phyloP scores from a whole-genome alignment of 1,140 invertebrate species.

The Diploscapter pachys region DNA sequence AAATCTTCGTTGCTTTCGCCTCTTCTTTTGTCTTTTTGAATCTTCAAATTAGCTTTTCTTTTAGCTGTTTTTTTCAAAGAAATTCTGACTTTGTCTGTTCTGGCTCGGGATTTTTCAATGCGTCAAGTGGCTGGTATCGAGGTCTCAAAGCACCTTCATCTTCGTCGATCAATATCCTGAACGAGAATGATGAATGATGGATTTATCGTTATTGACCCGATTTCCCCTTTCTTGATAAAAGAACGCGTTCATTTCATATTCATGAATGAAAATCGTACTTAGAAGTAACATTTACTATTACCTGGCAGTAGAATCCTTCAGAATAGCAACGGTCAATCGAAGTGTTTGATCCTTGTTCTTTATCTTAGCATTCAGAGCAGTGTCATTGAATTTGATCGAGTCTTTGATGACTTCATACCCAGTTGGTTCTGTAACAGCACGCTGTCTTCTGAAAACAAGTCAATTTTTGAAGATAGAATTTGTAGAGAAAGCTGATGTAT shows the following conservation, averaged over 20 bases:
- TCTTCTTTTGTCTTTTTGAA: constrained; percentile 31
- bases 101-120: constrained; percentile 44
- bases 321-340: constrained; percentile 39
- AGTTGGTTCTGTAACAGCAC: constrained; percentile 30
- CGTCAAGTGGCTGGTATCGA: constrained; percentile 48
- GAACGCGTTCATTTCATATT: too few species aligned
- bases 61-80: constrained; percentile 10
- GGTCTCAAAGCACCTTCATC: constrained; percentile 39
- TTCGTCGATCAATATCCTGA: constrained; percentile 49
- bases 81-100: constrained; percentile 37
- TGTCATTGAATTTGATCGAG: constrained; percentile 52
- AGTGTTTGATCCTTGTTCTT: constrained; percentile 43
- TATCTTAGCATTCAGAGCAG: constrained; percentile 44
- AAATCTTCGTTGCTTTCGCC: constrained; percentile 17
- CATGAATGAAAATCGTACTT: too few species aligned
- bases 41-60: constrained; percentile 22
- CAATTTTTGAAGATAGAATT: constrained; percentile 4
- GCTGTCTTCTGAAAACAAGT: constrained; percentile 31
- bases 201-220: too few species aligned
- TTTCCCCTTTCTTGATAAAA: too few species aligned
- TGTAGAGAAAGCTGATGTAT: not conserved
- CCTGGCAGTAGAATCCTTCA: constrained; percentile 43
- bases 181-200: not conserved
- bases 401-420: constrained; percentile 44
- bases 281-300: not conserved